Conservation (phyloP, 2,113 vertebrate genomes). For the Pseudorectes ferrugineus region DNA sequence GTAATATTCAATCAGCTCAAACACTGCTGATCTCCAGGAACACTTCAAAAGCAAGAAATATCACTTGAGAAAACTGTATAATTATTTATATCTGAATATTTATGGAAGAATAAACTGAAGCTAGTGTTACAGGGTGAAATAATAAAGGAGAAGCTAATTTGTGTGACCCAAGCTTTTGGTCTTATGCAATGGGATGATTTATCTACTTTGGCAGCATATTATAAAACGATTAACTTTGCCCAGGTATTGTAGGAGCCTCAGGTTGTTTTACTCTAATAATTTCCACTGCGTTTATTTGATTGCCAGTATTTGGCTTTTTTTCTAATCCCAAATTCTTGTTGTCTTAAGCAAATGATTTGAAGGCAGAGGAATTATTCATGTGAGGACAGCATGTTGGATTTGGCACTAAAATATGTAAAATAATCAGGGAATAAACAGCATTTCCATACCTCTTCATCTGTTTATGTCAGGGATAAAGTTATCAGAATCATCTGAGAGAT, state of each 20-base stretch:
- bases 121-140: neutral
- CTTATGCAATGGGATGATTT: neutral
- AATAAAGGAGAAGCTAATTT: neutral
- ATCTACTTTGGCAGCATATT: neutral
- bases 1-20: neutral
- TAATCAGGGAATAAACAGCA: neutral
- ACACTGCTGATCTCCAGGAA: neutral
- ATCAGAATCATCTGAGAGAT: slow-evolving; percentile 4
- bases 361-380: neutral
- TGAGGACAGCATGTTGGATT: neutral
- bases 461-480: slow-evolving; percentile 14
- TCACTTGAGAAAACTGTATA: neutral
- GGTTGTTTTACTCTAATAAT: neutral
- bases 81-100: neutral
- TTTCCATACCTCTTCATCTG: neutral
- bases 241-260: neutral
- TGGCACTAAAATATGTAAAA: slow-evolving; percentile 4
- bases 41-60: neutral
- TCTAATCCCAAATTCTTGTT: slow-evolving; percentile 27
- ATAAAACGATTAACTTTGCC: neutral
- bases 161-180: neutral
- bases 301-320: neutral
- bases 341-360: slow-evolving; percentile 15
- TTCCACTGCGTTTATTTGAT: neutral
- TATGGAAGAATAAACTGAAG: neutral